Percentiles rank a stretch among this genome's conserved stretches.
Conservation (phyloP, 1,140 invertebrate species). For the Rhysida immarginata region DNA sequence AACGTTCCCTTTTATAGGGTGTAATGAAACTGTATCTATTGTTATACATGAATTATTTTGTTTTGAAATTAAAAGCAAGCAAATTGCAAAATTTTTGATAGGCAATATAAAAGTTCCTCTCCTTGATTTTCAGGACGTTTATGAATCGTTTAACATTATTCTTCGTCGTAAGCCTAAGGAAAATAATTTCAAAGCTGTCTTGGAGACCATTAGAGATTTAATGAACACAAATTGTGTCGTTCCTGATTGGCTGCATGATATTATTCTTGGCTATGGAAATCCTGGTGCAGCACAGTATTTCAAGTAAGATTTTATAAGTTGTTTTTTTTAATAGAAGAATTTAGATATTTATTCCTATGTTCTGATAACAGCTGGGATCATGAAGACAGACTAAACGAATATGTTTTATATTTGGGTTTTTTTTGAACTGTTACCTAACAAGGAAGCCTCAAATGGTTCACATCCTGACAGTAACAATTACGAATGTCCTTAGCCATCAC, state of each 20-base stretch:
- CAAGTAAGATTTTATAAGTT: conserved; percentile 37
- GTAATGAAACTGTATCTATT: conserved; percentile 11
- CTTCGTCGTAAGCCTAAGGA: conserved; percentile 96
- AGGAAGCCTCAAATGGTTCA: too few species aligned
- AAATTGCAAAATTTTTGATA: too few species aligned
- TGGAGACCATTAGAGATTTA: conserved; percentile 93
- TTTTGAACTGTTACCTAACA: too few species aligned
- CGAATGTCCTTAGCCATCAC: too few species aligned
- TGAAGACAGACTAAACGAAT: conserved; percentile 10
- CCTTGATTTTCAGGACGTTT: conserved; percentile 51
- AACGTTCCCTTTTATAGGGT: background rate
- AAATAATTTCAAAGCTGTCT: conserved; percentile 98
- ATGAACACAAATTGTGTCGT: conserved; percentile 99
- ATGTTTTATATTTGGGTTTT: background rate
- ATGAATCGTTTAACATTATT: conserved; percentile 94
- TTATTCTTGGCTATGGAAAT: conserved; percentile 94
- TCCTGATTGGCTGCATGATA: conserved; percentile 95
- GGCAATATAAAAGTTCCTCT: too few species aligned
- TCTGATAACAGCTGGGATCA: background rate
- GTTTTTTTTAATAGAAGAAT: conserved; percentile 5
- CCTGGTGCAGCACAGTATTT: conserved; percentile 89
- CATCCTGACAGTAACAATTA: too few species aligned
- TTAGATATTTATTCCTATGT: background rate
- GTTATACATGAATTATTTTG: background rate
- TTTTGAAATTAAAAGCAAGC: too few species aligned